Base-by-base conservation (phyloP, 2,797 vertebrate species). In the Hoplostethus atlanticus region DNA sequence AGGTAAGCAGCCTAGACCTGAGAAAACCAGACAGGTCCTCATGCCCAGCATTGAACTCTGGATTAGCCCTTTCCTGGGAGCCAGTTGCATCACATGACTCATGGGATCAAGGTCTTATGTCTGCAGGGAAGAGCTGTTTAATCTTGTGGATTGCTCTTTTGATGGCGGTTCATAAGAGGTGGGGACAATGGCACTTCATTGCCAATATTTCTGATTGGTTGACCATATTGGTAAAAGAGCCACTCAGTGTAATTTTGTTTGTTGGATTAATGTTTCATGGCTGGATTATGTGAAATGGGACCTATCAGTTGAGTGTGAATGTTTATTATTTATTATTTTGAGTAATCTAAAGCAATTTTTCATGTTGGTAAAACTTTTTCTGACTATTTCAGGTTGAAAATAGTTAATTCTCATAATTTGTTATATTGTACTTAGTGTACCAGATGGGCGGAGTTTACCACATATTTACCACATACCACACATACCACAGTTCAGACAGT, bases 21-120 rank as follows among this genome's bases (percentile, higher is more conserved):
- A 94, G 80, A 77, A 77, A 86, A 83, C 91, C 94, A 94, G 94
- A 95, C 93, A 90, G 88, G 78, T 83, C 85, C 86, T 87, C 76
- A 87, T 86, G 89, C 73, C 83, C 88, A 69, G 64, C 79, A 79
- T 76, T 81, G 64, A 79, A 90, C 77, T 81, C 76, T 76, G 88
- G 88, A 93, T 93, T 91, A 93, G 89, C 66, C 86, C 74, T 75
- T 83, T 87, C 85, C 28, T 83, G 56, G 74, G 79, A 89, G 88
- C 90, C 82, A 69, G 76, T 72, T 25, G 52, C 80, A 73, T 86
- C 84, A 89, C 82, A 87, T 87, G 88, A 91, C 87, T 82, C 71
- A 57, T 71, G 51, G 85, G 87, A 89, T 91, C 85, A 91, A 84
- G 70, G 84, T 84, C 71, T 89, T 83, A 86, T 85, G 86, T 92